Evolutionary conservation across 2,113 vertebrate genomes (phyloP).

Genomic region (Phylloscopus trochilus): DNA sequence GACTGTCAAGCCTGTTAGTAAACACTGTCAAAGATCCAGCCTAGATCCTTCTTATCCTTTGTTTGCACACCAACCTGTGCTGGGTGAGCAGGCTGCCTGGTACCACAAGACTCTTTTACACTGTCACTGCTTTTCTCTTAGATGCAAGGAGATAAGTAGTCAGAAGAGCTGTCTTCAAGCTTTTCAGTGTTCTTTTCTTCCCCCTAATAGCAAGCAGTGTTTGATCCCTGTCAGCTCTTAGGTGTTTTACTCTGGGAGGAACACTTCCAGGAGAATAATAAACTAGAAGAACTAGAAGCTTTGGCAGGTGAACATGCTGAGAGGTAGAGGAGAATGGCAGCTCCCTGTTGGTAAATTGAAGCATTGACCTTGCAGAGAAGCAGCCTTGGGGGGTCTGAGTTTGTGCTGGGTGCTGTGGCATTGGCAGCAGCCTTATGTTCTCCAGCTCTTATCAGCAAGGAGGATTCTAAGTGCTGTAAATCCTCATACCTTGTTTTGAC

Average conservation of each 20-base stretch:
- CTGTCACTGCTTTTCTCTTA: neutral
- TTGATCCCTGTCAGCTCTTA: neutral
- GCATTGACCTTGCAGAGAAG: neutral
- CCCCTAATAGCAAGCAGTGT: neutral
- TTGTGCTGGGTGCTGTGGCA: neutral
- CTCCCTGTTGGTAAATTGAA: neutral
- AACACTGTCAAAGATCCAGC: conserved; percentile 30
- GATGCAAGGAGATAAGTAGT: neutral
- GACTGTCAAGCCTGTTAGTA: conserved; percentile 34
- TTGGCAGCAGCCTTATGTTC: neutral
- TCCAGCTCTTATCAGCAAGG: neutral
- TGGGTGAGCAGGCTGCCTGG: neutral
- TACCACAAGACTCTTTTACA: neutral
- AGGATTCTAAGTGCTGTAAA: neutral
- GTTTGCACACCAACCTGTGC: neutral
- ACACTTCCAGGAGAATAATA: conserved; percentile 20
- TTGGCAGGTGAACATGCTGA: neutral
- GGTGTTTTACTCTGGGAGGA: neutral
- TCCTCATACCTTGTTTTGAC: neutral
- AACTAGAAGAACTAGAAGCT: neutral
- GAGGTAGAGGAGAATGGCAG: neutral
- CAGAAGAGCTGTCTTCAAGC: conserved; percentile 7
- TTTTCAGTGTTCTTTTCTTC: neutral
- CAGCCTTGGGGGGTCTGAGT: neutral
- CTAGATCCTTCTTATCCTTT: conserved; percentile 3